Evolutionary conservation across 2,113 vertebrate genomes (phyloP).

Genomic region (Amphilophus citrinellus): DNA sequence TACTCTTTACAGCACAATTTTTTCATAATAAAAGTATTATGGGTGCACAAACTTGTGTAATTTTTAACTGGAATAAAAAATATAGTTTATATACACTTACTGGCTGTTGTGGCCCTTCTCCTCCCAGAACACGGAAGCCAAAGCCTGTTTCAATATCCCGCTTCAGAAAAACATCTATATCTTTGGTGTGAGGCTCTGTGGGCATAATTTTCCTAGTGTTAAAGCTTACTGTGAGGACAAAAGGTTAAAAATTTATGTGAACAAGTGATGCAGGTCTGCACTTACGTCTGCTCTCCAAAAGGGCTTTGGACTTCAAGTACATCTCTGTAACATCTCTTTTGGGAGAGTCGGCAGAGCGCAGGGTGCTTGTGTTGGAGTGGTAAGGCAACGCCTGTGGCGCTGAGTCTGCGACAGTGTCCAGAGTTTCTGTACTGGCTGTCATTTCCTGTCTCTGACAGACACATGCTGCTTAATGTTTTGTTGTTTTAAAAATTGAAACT

Average conservation of each 20-base stretch:
- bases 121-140: conserved; percentile 95
- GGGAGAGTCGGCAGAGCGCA: conserved; percentile 86
- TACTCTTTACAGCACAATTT: not conserved
- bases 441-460: conserved; percentile 87
- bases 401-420: conserved; percentile 68
- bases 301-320: conserved; percentile 96
- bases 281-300: conserved; percentile 98
- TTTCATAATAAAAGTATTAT: not conserved
- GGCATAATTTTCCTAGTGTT: not conserved
- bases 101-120: conserved; percentile 95
- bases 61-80: not conserved
- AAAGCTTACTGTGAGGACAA: not conserved
- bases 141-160: conserved; percentile 97
- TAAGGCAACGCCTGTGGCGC: conserved; percentile 92
- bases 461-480: not conserved
- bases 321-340: conserved; percentile 93
- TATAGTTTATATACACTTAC: conserved; percentile 80
- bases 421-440: conserved; percentile 87
- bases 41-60: not conserved
- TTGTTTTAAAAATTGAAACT: not conserved
- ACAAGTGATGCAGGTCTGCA: conserved; percentile 21
- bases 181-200: conserved; percentile 95
- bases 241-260: not conserved
- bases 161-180: conserved; percentile 94
- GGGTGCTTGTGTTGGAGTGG: conserved; percentile 84